Evolutionary conservation across 2,113 vertebrate genomes (phyloP), one percentile per base, ranked within the genome.

Genomic region (Anhinga anhinga): DNA sequence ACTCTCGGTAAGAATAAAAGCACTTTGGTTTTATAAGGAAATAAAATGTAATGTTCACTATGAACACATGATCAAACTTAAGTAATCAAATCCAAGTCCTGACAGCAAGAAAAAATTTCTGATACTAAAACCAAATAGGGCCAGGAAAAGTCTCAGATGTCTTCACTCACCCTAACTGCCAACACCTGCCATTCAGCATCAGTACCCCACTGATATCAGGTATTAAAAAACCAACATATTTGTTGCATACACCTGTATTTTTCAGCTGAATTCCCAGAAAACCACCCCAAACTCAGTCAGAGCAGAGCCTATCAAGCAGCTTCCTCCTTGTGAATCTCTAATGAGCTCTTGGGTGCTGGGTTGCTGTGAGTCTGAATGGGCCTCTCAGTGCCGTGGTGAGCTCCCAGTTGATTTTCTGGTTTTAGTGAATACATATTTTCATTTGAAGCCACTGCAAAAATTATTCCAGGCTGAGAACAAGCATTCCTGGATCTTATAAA

Each of bases 401-500:
- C 18, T 92, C 89, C 73, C 71, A 77, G 63, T 2, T 47, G 85
- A 85, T 87, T 83, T 95, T 88, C 86, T 95, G 67, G 0, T 73
- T 96, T 92, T 77, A 85, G 53, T 63, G 78, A 94, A 92, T 22
- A 65, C 19, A 38, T 85, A 90, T 95, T 93, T 96, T 91, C 55
- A 83, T 86, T 80, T 95, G 79, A 95, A 96, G 70, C 69, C 67
- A 47, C 79, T 49, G 82, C 15, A 95, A 89, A 77, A 96, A 82
- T 86, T 85, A 95, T 70, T 93, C 40, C 36, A 17, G 73, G 59
- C 55, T 88, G 89, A 93, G 95, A 90, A 89, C 76, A 88, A 84
- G 83, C 81, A 96, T 94, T 91, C 36, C 63, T 92, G 95, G 42
- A 50, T 91, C 95, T 93, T 62, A 76, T 89, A 96, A 95, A 94